Evolutionary conservation across 2,888 invertebrate genomes (phyloP).

Genomic region (Lissocephala sabroskyi): DNA sequence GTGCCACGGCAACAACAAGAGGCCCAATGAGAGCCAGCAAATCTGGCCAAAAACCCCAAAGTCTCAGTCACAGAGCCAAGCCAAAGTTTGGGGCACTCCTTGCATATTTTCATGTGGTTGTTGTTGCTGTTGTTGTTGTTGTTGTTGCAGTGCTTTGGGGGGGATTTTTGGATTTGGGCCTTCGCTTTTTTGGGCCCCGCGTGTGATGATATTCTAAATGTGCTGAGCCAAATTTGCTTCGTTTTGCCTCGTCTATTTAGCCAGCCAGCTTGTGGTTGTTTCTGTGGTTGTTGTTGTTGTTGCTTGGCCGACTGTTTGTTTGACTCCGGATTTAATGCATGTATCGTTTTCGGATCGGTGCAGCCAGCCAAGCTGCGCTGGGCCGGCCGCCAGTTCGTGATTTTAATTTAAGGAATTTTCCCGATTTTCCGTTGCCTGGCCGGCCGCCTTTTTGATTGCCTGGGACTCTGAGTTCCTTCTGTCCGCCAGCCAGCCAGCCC

Average conservation of each 20-base stretch:
- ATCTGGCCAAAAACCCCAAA: background rate
- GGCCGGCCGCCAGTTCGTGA: conserved; percentile 62
- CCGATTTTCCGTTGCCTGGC: conserved; percentile 22
- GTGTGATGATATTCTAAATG: conserved; percentile 70
- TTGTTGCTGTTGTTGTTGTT: conserved; percentile 25
- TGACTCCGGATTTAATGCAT: conserved; percentile 57
- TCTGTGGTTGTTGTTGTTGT: conserved; percentile 23
- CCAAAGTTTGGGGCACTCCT: conserved; percentile 57
- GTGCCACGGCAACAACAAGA: conserved; percentile 30
- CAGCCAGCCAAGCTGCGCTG: background rate
- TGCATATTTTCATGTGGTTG: conserved; percentile 37
- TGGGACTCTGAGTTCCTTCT: conserved; percentile 49
- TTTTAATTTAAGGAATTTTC: conserved; percentile 65
- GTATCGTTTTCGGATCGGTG: conserved; percentile 64
- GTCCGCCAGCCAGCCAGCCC: conserved; percentile 2
- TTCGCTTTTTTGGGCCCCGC: conserved; percentile 20
- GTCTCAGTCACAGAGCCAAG: background rate
- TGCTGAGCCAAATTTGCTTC: conserved; percentile 62
- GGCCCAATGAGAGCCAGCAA: conserved; percentile 4
- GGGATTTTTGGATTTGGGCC: conserved; percentile 7
- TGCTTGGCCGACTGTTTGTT: conserved; percentile 32
- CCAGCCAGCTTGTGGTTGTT: conserved; percentile 16
- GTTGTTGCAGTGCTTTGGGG: conserved; percentile 18
- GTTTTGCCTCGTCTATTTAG: conserved; percentile 49
- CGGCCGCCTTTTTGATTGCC: conserved; percentile 48